These are phyloP conservation scores for Callocephalon fimbriatum DNA, from an alignment of 2,113 vertebrate species.

Conservation along the genomic window DNA sequence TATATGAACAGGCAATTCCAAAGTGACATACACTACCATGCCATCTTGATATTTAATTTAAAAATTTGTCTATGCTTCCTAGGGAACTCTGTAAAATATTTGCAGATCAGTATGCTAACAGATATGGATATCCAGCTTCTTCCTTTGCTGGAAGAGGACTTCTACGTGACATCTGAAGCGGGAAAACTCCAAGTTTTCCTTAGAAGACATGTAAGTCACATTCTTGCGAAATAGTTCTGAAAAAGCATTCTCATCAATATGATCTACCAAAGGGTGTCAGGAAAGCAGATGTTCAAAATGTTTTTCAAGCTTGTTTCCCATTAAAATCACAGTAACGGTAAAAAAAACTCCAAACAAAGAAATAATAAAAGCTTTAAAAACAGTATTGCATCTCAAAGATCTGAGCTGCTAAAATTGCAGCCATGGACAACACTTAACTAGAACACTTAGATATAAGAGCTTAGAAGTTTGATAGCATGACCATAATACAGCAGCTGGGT, in stretches of 20 bases:
- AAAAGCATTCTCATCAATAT: neutral
- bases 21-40: neutral
- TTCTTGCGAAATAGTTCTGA: neutral
- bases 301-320: neutral
- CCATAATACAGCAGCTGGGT: neutral
- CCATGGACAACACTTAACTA: neutral
- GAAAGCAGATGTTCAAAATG: neutral
- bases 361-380: neutral
- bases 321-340: neutral
- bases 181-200: neutral
- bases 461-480: neutral
- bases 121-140: neutral
- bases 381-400: neutral
- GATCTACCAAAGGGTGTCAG: neutral
- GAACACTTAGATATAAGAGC: neutral
- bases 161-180: neutral
- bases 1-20: neutral
- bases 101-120: neutral
- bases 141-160: neutral
- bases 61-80: neutral
- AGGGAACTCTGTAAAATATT: neutral
- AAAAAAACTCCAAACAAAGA: neutral
- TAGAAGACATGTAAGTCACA: fast-evolving
- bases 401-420: neutral
- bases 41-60: neutral